phyloP scores from a whole-genome alignment of 2,888 invertebrate genomes.

The Tenthredo mesomela region DNA sequence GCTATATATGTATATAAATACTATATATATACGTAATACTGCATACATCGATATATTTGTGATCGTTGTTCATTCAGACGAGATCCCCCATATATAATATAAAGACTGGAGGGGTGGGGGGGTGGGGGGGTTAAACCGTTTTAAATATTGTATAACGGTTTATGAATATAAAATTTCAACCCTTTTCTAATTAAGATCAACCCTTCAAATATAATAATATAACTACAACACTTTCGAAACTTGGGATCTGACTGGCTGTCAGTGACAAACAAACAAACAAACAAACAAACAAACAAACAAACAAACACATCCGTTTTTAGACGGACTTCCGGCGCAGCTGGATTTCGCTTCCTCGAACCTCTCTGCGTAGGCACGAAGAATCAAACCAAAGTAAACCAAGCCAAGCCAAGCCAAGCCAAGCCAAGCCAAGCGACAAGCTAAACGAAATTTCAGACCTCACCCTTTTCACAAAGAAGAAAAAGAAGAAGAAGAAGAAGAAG shows the following conservation, averaged over 20 bases:
- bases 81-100: not conserved
- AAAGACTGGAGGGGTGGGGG: not conserved
- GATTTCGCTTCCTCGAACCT: conserved; percentile 54
- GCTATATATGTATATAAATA: not conserved
- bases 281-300: not conserved
- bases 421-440: not conserved
- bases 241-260: not conserved
- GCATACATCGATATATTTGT: no score
- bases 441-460: conserved; percentile 9
- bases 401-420: not conserved
- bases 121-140: not conserved
- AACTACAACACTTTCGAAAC: conserved; percentile 31
- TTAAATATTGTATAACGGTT: conserved; percentile 11
- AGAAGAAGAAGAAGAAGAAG: no score
- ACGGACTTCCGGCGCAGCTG: conserved; percentile 63
- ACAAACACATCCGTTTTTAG: conserved; percentile 17
- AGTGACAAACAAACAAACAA: not conserved
- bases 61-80: conserved; percentile 24
- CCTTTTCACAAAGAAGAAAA: not conserved
- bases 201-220: not conserved
- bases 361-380: not conserved
- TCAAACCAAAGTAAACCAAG: conserved; percentile 27
- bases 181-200: conserved; percentile 33
- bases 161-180: conserved; percentile 39
- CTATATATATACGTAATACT: no score